Evolutionary conservation across 2,113 vertebrate genomes (phyloP).

Genomic region (Rhea pennata): DNA sequence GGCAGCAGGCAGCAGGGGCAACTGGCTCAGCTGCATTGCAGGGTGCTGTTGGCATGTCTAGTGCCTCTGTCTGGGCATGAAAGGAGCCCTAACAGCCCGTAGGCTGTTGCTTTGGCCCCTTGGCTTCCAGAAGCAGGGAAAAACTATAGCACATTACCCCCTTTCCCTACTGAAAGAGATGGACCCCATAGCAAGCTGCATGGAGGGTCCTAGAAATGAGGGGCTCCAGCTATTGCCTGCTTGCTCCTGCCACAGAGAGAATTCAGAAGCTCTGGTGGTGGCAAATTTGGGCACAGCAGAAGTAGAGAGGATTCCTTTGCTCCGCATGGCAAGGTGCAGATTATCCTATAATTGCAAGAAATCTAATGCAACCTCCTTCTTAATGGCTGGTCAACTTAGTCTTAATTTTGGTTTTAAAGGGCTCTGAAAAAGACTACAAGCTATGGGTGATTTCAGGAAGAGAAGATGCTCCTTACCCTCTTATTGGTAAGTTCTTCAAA

Average conservation of each 20-base stretch:
- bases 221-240: not conserved
- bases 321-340: not conserved
- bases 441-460: slow-evolving; percentile 96
- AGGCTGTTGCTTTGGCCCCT: not conserved
- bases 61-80: not conserved
- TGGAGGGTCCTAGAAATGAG: not conserved
- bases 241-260: not conserved
- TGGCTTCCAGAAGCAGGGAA: not conserved
- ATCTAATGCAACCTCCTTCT: not conserved
- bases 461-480: slow-evolving; percentile 93
- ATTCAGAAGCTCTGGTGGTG: not conserved
- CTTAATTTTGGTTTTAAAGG: slow-evolving; percentile 78
- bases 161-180: not conserved
- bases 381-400: not conserved
- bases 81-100: not conserved
- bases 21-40: rapidly evolving
- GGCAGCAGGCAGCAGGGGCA: rapidly evolving
- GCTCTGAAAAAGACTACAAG: slow-evolving; percentile 89
- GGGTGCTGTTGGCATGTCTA: not conserved
- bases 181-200: not conserved
- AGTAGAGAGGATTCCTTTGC: not conserved
- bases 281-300: not conserved
- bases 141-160: not conserved
- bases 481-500: slow-evolving; percentile 87
- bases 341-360: not conserved